These are phyloP conservation scores for Volucella inanis DNA, from an alignment of 2,888 invertebrate species.

Conservation along the genomic window DNA sequence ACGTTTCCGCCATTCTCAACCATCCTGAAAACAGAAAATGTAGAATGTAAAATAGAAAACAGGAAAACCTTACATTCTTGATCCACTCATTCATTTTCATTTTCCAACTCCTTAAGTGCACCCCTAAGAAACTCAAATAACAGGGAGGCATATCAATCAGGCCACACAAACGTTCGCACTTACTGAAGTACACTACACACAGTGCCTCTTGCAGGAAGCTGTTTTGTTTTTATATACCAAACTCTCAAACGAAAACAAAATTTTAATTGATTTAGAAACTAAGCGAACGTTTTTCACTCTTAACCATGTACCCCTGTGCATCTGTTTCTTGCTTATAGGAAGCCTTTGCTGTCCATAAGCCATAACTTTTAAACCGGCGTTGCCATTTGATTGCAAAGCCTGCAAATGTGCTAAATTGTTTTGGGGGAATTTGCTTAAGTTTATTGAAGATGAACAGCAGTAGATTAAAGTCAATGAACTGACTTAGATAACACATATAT, in stretches of 20 bases:
- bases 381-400: too few relatives aligned
- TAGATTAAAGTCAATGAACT: too few relatives aligned
- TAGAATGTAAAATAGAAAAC: too few relatives aligned
- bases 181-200: not conserved
- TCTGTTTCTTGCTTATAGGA: not conserved
- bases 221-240: slow-evolving; percentile 45
- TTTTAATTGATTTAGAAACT: slow-evolving; percentile 73
- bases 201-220: slow-evolving; percentile 45
- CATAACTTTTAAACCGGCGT: not conserved
- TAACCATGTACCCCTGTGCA: slow-evolving; percentile 24
- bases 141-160: slow-evolving; percentile 61
- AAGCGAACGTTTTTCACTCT: slow-evolving; percentile 70
- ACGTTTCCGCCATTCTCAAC: slow-evolving; percentile 58
- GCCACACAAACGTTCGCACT: slow-evolving; percentile 21
- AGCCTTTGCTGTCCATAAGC: slow-evolving; percentile 37
- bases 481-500: too few relatives aligned
- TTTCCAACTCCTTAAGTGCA: slow-evolving; percentile 69
- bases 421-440: too few relatives aligned
- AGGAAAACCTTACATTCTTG: slow-evolving; percentile 58
- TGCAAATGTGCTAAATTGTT: too few relatives aligned
- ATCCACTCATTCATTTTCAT: slow-evolving; percentile 71
- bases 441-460: too few relatives aligned
- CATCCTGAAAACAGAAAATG: slow-evolving; percentile 48
- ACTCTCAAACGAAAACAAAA: slow-evolving; percentile 68
- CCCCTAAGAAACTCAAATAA: slow-evolving; percentile 35